Evolutionary conservation across 2,113 vertebrate species (phyloP).

Genomic region (Cepphus grylle): DNA sequence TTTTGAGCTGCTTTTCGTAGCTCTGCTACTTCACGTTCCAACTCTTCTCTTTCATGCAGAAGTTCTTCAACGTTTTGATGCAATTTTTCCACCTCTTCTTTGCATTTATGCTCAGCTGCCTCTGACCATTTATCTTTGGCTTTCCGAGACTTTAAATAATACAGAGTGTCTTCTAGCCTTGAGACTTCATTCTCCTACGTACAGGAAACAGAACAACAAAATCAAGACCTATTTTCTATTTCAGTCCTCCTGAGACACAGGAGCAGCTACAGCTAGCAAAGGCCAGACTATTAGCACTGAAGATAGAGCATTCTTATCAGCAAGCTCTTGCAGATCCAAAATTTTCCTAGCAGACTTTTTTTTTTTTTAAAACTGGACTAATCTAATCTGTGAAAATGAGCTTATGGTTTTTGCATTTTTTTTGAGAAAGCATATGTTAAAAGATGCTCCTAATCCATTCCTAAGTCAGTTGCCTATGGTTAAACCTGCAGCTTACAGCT

Average conservation of each 20-base stretch:
- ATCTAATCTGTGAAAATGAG: neutral
- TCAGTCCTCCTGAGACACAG: neutral
- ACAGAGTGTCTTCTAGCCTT: conserved; percentile 69
- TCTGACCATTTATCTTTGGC: conserved; percentile 13
- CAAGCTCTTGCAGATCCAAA: neutral
- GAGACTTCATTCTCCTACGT: conserved; percentile 75
- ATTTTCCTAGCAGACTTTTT: neutral
- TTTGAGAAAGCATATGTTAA: neutral
- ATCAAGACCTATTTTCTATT: neutral
- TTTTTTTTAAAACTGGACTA: neutral
- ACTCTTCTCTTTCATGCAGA: conserved; percentile 67
- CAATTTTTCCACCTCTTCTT: conserved; percentile 56
- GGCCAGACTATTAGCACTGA: no score
- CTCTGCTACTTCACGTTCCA: conserved; percentile 74
- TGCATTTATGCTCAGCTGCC: conserved; percentile 10
- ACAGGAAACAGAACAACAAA: neutral
- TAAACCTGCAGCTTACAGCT: neutral
- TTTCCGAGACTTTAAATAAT: conserved; percentile 66
- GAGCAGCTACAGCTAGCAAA: neutral
- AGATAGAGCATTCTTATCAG: neutral
- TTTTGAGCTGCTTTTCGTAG: conserved; percentile 56
- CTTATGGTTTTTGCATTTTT: neutral
- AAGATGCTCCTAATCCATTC: neutral
- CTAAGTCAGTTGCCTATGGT: neutral
- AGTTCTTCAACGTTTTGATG: conserved; percentile 56